Conservation (phyloP, 37 sponge, comb jelly and placozoan genomes). For the Petrosia ficiformis region DNA sequence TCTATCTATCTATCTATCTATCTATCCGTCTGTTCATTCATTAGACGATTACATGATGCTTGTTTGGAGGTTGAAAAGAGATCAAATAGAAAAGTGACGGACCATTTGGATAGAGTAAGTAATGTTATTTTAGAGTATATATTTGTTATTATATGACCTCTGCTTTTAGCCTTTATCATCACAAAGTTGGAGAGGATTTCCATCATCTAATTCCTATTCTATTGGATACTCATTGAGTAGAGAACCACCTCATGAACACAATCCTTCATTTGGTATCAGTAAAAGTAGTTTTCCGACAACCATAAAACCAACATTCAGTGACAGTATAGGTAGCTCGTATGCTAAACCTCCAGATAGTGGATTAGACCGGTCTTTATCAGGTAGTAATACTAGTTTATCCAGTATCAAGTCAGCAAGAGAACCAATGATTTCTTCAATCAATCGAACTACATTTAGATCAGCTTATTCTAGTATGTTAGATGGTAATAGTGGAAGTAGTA, state of each 20-base stretch:
- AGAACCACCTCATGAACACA: background rate
- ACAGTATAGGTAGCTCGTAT: too few species aligned
- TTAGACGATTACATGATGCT: background rate
- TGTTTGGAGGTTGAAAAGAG: background rate
- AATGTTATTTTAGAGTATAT: background rate
- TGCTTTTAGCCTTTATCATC: background rate
- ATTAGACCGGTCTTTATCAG: conserved; percentile 7
- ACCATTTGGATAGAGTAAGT: background rate
- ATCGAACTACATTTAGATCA: background rate
- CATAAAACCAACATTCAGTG: background rate
- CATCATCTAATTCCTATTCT: background rate
- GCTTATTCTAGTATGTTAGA: background rate
- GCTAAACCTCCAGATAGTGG: too few species aligned
- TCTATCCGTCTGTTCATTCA: too few species aligned
- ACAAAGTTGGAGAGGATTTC: background rate
- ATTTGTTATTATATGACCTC: background rate
- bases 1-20: too few species aligned
- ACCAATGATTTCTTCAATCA: background rate
- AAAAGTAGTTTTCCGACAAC: background rate
- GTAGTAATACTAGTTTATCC: conserved; percentile 29
- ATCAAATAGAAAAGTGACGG: background rate
- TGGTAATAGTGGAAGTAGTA: background rate
- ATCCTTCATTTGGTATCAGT: background rate
- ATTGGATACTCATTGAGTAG: background rate
- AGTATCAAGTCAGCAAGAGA: conserved; percentile 23